Percentiles rank a stretch among this genome's conserved stretches.
These are phyloP conservation scores for Proterorhinus semilunaris DNA, from an alignment of 2,113 vertebrate genomes.

Conservation along the genomic window DNA sequence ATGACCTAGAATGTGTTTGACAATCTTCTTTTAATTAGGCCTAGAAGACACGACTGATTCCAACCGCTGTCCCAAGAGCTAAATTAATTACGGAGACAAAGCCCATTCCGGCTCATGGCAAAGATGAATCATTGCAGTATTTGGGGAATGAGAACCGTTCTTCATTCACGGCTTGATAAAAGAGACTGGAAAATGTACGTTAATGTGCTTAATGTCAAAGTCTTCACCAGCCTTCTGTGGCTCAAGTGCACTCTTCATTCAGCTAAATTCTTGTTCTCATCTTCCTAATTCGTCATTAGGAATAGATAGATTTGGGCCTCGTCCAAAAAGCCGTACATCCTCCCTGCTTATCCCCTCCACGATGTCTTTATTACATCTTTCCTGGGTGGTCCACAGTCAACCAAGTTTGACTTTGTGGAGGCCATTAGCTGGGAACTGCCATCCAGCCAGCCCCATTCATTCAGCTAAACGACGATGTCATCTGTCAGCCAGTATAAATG, in stretches of 20 bases:
- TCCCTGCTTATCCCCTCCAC: neutral
- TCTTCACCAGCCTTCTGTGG: conserved; percentile 15
- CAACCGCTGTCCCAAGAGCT: conserved; percentile 68
- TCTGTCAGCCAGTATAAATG: conserved; percentile 64
- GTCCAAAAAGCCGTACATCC: conserved; percentile 10
- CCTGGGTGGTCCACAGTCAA: conserved; percentile 25
- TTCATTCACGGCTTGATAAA: conserved; percentile 60
- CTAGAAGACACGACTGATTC: conserved; percentile 67
- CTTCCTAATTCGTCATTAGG: conserved; percentile 15
- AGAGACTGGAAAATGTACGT: conserved; percentile 48
- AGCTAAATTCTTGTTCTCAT: conserved; percentile 15
- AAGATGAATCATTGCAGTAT: conserved; percentile 71
- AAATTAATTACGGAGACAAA: conserved; percentile 76
- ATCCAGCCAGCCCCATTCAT: conserved; percentile 48
- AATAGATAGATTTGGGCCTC: conserved; percentile 15
- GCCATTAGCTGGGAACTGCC: conserved; percentile 46
- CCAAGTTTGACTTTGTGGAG: conserved; percentile 24
- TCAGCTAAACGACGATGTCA: conserved; percentile 63
- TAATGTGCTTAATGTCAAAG: conserved; percentile 45
- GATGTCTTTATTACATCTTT: neutral
- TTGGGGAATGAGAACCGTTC: conserved; percentile 67
- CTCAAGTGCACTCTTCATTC: conserved; percentile 19
- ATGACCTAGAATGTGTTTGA: conserved; percentile 73
- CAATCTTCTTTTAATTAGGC: conserved; percentile 74
- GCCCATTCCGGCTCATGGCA: conserved; percentile 63